phyloP scores from a whole-genome alignment of 2,888 invertebrate genomes.

The Camptogramma bilineatum region DNA sequence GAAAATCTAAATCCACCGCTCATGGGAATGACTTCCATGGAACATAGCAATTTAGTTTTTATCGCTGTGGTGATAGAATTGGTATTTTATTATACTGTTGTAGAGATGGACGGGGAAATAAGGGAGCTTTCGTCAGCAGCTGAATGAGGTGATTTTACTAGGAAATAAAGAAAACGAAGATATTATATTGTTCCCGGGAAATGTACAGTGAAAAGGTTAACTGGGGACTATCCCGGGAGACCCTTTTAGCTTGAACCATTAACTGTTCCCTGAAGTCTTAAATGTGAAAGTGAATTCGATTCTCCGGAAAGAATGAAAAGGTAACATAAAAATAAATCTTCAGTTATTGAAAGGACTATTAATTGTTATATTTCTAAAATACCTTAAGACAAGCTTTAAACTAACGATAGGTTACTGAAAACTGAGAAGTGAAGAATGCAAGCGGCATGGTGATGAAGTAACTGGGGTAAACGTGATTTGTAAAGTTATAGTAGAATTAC shows the following conservation, averaged over 20 bases:
- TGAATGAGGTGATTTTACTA: neutral
- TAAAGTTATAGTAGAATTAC: neutral
- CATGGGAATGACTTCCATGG: constrained; percentile 20
- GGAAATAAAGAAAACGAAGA: neutral
- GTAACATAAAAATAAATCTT: neutral
- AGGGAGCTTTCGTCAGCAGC: neutral
- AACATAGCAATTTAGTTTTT: constrained; percentile 16
- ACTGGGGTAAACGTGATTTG: neutral
- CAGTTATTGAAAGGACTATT: neutral
- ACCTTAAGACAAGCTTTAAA: too few species aligned
- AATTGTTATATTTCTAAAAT: too few species aligned
- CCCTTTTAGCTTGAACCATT: neutral
- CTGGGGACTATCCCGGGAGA: neutral
- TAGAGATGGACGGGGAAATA: constrained; percentile 4
- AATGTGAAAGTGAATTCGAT: neutral
- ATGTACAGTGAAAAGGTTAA: neutral
- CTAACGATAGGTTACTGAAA: neutral
- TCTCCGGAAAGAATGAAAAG: neutral
- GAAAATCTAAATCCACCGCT: constrained; percentile 13
- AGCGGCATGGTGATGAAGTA: neutral
- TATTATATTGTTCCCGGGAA: neutral
- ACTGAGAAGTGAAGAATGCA: neutral
- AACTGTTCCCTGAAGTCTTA: neutral
- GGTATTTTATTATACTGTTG: constrained; percentile 12
- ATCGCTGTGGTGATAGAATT: constrained; percentile 14